A percentile compares a stretch with the other conserved stretches of the same genome.
phyloP scores from a whole-genome alignment of 1,140 invertebrate species.

The Bombus balteatus region DNA sequence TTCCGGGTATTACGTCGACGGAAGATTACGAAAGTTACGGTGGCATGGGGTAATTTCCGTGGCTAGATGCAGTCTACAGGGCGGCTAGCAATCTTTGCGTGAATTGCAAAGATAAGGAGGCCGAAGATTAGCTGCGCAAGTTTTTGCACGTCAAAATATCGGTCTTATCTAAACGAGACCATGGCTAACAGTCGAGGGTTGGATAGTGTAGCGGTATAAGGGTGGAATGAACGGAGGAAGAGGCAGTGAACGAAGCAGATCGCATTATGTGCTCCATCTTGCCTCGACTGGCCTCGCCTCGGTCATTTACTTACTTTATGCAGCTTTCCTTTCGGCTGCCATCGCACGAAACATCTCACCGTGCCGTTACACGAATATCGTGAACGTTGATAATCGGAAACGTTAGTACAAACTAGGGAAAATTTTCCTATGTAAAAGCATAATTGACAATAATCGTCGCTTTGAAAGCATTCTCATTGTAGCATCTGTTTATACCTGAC shows the following conservation, averaged over 20 bases:
- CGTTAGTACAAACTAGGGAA: not conserved
- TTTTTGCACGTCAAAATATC: constrained; percentile 61
- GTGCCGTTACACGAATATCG: not conserved
- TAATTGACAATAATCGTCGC: not conserved
- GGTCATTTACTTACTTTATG: constrained; percentile 53
- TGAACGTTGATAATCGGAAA: not conserved
- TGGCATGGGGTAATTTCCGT: constrained; percentile 9
- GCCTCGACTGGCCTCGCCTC: not conserved
- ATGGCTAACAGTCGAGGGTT: constrained; percentile 26
- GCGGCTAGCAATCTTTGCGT: constrained; percentile 28
- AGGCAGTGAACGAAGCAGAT: constrained; percentile 49
- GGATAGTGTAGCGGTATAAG: not conserved
- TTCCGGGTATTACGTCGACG: not conserved
- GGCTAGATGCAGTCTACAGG: constrained; percentile 17
- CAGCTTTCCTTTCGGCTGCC: not conserved
- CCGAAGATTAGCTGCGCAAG: constrained; percentile 52
- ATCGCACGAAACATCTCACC: not conserved
- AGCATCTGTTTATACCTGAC: no score
- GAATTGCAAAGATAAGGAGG: constrained; percentile 53
- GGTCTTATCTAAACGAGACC: constrained; percentile 62
- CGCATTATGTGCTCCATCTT: constrained; percentile 61
- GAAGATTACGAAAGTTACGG: not conserved
- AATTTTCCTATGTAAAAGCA: not conserved
- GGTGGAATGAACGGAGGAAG: constrained; percentile 2
- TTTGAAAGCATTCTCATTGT: not conserved